Conservation (phyloP, 1,140 invertebrate species). For the Popillia japonica region DNA sequence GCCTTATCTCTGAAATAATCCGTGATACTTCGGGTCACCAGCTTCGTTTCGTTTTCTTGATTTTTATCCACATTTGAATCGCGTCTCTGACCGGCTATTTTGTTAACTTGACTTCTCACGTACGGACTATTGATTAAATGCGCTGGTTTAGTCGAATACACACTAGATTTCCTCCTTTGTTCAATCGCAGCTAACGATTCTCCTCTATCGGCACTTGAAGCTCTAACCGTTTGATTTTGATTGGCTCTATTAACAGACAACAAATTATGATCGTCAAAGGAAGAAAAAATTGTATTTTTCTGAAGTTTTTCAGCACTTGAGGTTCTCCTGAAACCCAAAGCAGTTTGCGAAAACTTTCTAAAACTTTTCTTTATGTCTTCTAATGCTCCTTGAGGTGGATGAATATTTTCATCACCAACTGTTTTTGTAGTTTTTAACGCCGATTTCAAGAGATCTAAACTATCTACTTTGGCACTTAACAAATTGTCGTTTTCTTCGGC, state of each 20-base stretch:
- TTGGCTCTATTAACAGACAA: background rate
- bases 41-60: constrained; percentile 36
- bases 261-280: background rate
- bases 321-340: constrained; percentile 19
- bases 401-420: background rate
- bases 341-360: constrained; percentile 16
- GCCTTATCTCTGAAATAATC: constrained; percentile 39
- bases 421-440: background rate
- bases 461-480: constrained; percentile 36
- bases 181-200: background rate
- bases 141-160: constrained; percentile 29
- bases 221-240: background rate
- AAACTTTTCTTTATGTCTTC: constrained; percentile 36
- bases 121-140: constrained; percentile 35
- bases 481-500: background rate
- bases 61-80: constrained; percentile 12
- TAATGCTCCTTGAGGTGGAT: background rate
- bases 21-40: constrained; percentile 36
- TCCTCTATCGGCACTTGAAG: background rate
- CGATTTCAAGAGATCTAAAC: constrained; percentile 16
- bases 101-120: constrained; percentile 26
- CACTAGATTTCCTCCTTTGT: background rate
- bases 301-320: background rate
- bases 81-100: constrained; percentile 27
- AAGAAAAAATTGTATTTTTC: background rate